Evolutionary conservation across 2,888 invertebrate species (phyloP), one percentile per base, ranked within the genome.

Genomic region (Shargacucullia verbasci): DNA sequence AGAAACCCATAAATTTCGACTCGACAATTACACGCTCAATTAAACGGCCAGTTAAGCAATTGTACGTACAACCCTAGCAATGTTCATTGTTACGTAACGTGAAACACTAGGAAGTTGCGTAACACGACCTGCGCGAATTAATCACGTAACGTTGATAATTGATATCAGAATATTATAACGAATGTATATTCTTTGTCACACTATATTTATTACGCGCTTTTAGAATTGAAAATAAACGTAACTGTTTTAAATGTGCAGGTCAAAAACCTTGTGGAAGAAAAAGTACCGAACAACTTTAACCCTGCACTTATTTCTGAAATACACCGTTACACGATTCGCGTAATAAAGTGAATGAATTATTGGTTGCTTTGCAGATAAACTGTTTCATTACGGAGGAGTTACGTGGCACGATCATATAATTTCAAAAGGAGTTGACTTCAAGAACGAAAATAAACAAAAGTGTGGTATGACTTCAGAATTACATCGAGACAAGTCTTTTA

Each of bases 91-190:
- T 64, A 75, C 47, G 48, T 45, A 57, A 68, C 46, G 20, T 53
- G 59, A 40, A 71, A 67, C 50, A 53, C 58, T 49, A 71, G 65
- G 75, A 75, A 77, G 62, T 65, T 63, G 49, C 43, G 60, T 44
- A 71, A 77, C 54, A 41, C 45, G 41, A 55, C 20, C 56, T 53
- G 43, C 49, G 43, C 52, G 58, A 63, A 49, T 48, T 39, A 52
- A 63, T 57, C 75, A 72, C 72, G 75, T 71, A 77, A 59, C 50
- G n/a, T 54, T 49, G 50, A 57, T 67, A 60, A 70, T 71, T 63
- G 71, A 77, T 29, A 63, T 40, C 40, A 50, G 59, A 63, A 70
- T 77, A 60, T 57, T 68, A n/a, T n/a, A n/a, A 76, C 52, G 58
- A 75, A 67, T 50, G 35, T 12, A 35, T 11, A 1, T 4, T 6